These are phyloP conservation scores for Melanocharis versteri DNA, from an alignment of 2,113 vertebrate species.

Conservation along the genomic window DNA sequence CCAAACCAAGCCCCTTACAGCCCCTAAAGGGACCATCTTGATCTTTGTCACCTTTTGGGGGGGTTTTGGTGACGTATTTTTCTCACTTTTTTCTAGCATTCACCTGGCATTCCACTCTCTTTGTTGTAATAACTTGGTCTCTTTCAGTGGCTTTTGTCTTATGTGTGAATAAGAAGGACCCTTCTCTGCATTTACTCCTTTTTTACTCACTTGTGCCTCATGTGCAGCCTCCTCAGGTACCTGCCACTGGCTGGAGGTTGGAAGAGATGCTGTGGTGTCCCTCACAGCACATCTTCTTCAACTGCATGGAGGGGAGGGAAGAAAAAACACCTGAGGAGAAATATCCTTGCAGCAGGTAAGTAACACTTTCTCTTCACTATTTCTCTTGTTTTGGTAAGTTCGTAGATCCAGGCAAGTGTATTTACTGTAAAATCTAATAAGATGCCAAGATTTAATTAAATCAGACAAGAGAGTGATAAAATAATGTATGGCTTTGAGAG, in stretches of 20 bases:
- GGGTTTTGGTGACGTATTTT: background rate
- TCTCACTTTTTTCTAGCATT: background rate
- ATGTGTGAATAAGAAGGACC: background rate
- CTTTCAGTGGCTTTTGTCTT: background rate
- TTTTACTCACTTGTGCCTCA: background rate
- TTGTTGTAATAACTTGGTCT: background rate
- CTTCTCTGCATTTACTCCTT: background rate
- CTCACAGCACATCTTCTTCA: background rate
- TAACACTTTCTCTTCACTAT: rapidly evolving
- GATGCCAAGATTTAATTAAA: background rate
- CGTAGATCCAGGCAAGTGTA: background rate
- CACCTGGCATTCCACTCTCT: background rate
- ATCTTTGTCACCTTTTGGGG: background rate
- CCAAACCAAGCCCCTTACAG: background rate
- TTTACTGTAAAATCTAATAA: background rate
- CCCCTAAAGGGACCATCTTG: background rate
- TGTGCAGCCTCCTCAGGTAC: background rate
- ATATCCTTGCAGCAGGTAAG: background rate
- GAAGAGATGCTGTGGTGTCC: rapidly evolving
- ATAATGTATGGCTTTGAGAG: background rate
- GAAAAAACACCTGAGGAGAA: background rate
- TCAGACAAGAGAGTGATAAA: background rate
- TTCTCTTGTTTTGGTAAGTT: background rate
- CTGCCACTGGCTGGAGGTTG: background rate
- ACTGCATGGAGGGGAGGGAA: background rate